phyloP scores from a whole-genome alignment of 2,888 invertebrate species.

The Cerceris ruficornis region DNA sequence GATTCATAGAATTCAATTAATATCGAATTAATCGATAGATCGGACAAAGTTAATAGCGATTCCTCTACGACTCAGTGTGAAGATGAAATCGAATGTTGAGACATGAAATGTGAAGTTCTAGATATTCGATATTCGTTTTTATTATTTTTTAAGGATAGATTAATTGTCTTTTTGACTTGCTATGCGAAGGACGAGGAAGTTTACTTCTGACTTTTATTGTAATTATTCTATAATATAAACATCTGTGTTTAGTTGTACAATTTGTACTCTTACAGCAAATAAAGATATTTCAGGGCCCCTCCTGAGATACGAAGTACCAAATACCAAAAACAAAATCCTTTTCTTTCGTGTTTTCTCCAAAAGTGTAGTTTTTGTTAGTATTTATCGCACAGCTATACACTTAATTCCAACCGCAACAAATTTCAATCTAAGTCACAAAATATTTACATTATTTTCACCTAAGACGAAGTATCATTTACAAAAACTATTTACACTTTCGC shows the following conservation, averaged over 20 bases:
- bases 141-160: constrained; percentile 5
- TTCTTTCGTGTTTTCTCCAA: background rate
- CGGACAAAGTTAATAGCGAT: too few species aligned
- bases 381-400: too few species aligned
- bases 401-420: too few species aligned
- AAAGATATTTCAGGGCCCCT: background rate
- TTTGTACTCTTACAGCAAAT: background rate
- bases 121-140: background rate
- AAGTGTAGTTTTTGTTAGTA: background rate
- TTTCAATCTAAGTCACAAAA: too few species aligned
- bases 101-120: background rate
- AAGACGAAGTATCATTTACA: too few species aligned
- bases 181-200: constrained; percentile 6
- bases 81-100: background rate
- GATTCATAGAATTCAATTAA: too few species aligned
- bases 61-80: background rate
- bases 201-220: constrained; percentile 17
- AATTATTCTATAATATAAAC: background rate
- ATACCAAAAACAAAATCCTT: background rate
- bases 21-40: too few species aligned
- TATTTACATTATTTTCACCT: too few species aligned
- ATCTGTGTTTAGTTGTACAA: background rate
- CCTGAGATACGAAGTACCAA: background rate
- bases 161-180: too few species aligned
- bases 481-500: too few species aligned